Evolutionary conservation across 2,113 vertebrate species (phyloP).

Genomic region (Phaethon lepturus): DNA sequence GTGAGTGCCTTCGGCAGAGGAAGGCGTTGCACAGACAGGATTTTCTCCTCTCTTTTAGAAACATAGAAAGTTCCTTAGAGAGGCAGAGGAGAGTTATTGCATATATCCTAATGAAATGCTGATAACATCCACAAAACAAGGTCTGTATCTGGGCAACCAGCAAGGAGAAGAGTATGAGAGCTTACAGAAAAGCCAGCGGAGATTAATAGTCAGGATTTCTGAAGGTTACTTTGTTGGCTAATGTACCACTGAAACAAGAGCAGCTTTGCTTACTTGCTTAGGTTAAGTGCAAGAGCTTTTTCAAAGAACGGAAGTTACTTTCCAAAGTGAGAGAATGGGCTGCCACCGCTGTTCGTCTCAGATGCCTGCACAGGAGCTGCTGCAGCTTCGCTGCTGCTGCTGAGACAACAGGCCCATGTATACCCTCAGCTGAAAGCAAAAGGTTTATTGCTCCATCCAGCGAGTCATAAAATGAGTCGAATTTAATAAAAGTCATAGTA

Average conservation of each 20-base stretch:
- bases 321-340: background rate
- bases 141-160: background rate
- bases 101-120: background rate
- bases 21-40: background rate
- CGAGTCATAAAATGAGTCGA: background rate
- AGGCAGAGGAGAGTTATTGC: background rate
- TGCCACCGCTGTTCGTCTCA: background rate
- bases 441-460: background rate
- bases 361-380: background rate
- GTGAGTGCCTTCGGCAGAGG: background rate
- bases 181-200: background rate
- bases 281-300: background rate
- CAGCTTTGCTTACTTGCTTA: background rate
- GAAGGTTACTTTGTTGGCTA: background rate
- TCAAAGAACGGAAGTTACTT: background rate
- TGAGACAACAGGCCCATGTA: background rate
- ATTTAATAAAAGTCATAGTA: background rate
- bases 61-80: background rate
- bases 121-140: background rate
- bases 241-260: background rate
- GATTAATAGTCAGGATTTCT: slow-evolving; percentile 8
- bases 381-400: background rate
- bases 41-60: background rate
- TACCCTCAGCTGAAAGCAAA: background rate
- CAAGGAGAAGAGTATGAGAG: background rate